Base-by-base conservation (phyloP, 2,888 invertebrate species). In the Argyresthia albistria region DNA sequence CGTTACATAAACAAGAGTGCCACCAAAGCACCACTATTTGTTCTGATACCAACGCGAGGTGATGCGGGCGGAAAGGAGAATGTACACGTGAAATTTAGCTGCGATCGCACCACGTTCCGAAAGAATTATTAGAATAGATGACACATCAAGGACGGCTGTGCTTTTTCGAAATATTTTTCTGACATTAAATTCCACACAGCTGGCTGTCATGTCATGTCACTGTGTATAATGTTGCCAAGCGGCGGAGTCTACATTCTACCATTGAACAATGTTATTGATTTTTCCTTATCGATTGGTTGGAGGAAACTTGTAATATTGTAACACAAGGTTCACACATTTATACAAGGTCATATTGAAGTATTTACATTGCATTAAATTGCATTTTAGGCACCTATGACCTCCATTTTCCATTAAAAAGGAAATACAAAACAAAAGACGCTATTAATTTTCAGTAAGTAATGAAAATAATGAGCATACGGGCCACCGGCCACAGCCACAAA, bases 1-100 rank as follows among this genome's bases (percentile, higher is more conserved):
- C 71, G 80, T 87, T 87, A 87, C 80, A 87, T 86, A 86, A 86
- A 87, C 86, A 84, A 9, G n/a, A 72, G 75, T 76, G 73, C 70
- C 70, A 67, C 67, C 67, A 58, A 62, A 65, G 67, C 65, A 66
- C 62, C 50, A 42, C 42, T 8, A n/a, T 16, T 25, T 35, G n/a
- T 11, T 25, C 46, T n/a, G 11, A 46, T n/a, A 4, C 11, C 25
- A 25, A 25, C n/a, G 25, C 35, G 25, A 25, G 39, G 39, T 39
- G 39, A 39, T n/a, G 4, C 39, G 39, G 39, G 8, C n/a, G 39
- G 11, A 35, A 10, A n/a, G 4, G 8, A 46, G n/a, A 35, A n/a
- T 8, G 15, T 25, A 16, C 15, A 16, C 45, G 8, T 45, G 45
- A 14, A 45, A 45, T 45, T 45, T 25, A 25, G 25, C 25, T 25